Evolutionary conservation across 2,888 invertebrate genomes (phyloP).

Genomic region (Anorthoa munda): DNA sequence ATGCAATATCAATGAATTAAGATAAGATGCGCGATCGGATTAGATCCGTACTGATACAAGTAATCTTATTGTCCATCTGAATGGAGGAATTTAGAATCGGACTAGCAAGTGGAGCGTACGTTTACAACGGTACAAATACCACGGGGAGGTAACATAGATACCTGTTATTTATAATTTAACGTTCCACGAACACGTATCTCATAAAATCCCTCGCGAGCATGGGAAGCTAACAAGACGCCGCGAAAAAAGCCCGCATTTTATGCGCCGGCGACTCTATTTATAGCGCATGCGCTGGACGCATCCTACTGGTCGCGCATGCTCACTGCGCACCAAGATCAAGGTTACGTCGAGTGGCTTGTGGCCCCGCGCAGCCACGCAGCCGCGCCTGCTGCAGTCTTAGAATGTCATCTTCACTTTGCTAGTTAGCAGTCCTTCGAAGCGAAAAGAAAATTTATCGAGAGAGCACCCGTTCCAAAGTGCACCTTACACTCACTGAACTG

Average conservation of each 20-base stretch:
- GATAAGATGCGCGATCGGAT: constrained; percentile 26
- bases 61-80: background rate
- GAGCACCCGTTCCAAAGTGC: constrained; percentile 61
- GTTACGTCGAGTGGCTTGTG: constrained; percentile 77
- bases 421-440: constrained; percentile 73
- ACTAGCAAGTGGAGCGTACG: constrained; percentile 6
- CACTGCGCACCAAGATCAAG: constrained; percentile 85
- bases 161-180: constrained; percentile 82
- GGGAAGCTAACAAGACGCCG: constrained; percentile 83
- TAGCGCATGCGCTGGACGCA: constrained; percentile 85
- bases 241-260: constrained; percentile 85
- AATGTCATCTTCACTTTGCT: constrained; percentile 82
- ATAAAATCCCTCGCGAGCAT: constrained; percentile 82
- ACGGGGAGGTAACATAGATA: constrained; percentile 59
- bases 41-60: background rate
- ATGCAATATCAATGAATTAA: constrained; percentile 30
- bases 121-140: constrained; percentile 73
- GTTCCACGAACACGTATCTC: constrained; percentile 76
- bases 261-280: constrained; percentile 85
- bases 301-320: constrained; percentile 83
- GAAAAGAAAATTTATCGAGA: constrained; percentile 72
- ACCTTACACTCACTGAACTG: constrained; percentile 65
- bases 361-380: too few relatives aligned
- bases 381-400: constrained; percentile 71
- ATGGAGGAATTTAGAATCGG: constrained; percentile 11